These are phyloP conservation scores for Zaprionus lachaisei DNA, from an alignment of 1,140 invertebrate species.

Conservation along the genomic window DNA sequence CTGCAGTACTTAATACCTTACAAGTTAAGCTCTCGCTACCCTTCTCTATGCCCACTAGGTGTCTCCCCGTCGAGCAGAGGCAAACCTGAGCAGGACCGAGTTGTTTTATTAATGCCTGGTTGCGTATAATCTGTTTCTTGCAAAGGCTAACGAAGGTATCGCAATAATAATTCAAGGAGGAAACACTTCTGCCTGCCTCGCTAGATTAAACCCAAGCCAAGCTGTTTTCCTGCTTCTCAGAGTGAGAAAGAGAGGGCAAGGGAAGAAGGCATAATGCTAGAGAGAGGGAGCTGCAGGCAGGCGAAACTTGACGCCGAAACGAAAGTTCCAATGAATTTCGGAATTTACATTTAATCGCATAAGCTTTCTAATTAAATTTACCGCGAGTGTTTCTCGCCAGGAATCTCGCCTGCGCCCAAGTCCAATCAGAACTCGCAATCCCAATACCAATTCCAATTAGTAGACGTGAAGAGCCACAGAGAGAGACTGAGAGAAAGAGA, in stretches of 20 bases:
- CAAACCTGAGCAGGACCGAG: background rate
- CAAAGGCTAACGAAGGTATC: conserved; percentile 11
- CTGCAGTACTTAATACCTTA: background rate
- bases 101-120: conserved; percentile 16
- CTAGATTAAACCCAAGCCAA: conserved; percentile 9
- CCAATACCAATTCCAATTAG: conserved; percentile 22
- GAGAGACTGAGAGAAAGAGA: background rate
- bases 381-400: background rate
- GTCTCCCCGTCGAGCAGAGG: background rate
- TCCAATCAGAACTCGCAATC: conserved; percentile 1
- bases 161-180: conserved; percentile 14
- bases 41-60: background rate
- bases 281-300: background rate
- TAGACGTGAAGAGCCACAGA: background rate
- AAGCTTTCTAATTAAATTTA: conserved; percentile 16
- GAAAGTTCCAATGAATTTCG: conserved; percentile 17
- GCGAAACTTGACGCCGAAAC: background rate
- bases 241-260: background rate
- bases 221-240: background rate
- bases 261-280: background rate
- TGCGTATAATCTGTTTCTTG: conserved; percentile 9
- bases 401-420: background rate
- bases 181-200: conserved; percentile 2
- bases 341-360: conserved; percentile 19
- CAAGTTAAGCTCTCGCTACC: background rate